Conservation (phyloP, 2,113 vertebrate species). For the Anser brachyrhynchus region DNA sequence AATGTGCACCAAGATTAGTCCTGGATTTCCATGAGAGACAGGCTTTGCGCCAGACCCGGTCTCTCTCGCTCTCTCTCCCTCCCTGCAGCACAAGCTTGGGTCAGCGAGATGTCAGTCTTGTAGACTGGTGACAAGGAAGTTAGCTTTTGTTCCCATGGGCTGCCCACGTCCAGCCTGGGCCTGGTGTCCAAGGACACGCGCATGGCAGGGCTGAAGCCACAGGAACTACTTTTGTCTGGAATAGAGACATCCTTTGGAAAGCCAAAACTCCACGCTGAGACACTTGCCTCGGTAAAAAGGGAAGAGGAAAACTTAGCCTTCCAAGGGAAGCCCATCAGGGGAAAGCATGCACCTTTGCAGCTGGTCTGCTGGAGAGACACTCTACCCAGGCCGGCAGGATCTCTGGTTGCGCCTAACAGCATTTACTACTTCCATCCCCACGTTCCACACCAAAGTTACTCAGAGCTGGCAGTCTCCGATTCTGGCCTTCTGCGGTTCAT, state of each 20-base stretch:
- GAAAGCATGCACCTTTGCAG: not conserved
- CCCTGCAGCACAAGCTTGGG: not conserved
- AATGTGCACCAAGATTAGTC: too few relatives aligned
- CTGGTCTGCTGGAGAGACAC: not conserved
- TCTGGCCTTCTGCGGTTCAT: not conserved
- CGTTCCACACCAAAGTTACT: not conserved
- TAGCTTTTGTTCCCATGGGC: not conserved
- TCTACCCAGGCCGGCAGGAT: not conserved
- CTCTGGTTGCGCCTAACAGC: not conserved
- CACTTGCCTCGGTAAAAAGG: not conserved
- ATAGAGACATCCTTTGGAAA: not conserved
- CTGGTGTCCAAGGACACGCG: fast-evolving
- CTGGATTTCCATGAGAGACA: too few relatives aligned
- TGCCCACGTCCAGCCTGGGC: not conserved
- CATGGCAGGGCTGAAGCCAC: not conserved
- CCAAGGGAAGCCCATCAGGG: not conserved
- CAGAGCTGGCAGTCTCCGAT: not conserved
- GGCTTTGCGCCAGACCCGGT: not conserved
- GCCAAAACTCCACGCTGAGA: not conserved
- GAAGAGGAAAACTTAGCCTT: not conserved
- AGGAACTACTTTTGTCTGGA: not conserved
- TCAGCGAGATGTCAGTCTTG: not conserved
- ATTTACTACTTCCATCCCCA: not conserved
- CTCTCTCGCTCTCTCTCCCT: too few relatives aligned
- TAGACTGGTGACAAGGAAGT: not conserved